Evolutionary conservation across 2,113 vertebrate genomes (phyloP).

Genomic region (Malurus cyaneus): DNA sequence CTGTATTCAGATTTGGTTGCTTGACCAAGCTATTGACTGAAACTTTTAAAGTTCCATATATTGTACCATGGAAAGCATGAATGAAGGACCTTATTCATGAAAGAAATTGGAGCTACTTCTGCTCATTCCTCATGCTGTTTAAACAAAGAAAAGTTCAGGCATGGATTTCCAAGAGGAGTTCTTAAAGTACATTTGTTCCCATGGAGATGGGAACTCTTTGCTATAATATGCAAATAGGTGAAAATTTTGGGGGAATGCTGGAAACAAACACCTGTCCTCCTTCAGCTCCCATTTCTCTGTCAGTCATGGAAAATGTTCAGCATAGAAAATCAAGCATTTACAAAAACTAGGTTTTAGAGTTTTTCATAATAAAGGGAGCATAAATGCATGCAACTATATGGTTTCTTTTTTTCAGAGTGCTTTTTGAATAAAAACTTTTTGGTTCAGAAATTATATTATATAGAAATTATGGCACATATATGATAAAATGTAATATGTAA

Average conservation of each 20-base stretch:
- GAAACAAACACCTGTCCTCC: not conserved
- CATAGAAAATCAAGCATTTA: not conserved
- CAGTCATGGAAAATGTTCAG: not conserved
- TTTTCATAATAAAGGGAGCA: not conserved
- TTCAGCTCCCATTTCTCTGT: not conserved
- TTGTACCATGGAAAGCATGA: not conserved
- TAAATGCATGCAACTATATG: not conserved
- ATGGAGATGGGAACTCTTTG: not conserved
- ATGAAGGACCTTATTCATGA: conserved; percentile 16
- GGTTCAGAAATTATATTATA: not conserved
- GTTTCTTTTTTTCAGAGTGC: not conserved
- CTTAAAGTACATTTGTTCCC: not conserved
- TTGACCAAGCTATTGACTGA: conserved; percentile 29
- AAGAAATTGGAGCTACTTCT: not conserved
- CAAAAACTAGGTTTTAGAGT: not conserved
- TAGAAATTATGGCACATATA: not conserved
- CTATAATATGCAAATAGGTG: not conserved
- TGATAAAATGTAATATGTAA: not conserved
- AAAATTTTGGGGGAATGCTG: not conserved
- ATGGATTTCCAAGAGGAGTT: not conserved
- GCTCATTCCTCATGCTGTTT: not conserved
- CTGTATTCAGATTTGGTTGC: not conserved
- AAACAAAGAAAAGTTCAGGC: not conserved
- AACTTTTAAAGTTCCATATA: not conserved
- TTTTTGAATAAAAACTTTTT: not conserved